phyloP scores from a whole-genome alignment of 2,888 invertebrate genomes.

The Rhabditoides inermis region DNA sequence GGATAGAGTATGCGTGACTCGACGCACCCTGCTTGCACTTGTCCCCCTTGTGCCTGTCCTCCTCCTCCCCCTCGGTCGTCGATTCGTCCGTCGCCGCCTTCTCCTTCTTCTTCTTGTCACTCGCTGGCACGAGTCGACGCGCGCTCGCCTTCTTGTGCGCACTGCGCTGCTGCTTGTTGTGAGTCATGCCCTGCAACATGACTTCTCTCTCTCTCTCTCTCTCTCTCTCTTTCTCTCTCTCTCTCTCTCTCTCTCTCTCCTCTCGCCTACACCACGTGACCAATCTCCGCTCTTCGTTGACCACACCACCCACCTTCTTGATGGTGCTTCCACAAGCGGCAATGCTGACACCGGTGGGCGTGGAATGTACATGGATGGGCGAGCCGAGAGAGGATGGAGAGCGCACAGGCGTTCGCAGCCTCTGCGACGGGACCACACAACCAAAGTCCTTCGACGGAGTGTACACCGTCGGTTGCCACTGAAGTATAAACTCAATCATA shows the following conservation, averaged over 20 bases:
- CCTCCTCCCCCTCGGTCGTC: neutral
- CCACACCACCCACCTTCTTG: constrained; percentile 11
- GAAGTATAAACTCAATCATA: constrained; percentile 1
- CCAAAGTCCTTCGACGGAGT: constrained; percentile 24
- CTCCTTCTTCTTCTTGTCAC: constrained; percentile 3
- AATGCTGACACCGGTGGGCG: constrained; percentile 16
- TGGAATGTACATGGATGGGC: constrained; percentile 12
- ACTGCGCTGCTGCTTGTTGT: too few relatives aligned
- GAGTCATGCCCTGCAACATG: too few relatives aligned
- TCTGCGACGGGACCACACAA: neutral
- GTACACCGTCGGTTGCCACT: constrained; percentile 14
- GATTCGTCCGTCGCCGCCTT: constrained; percentile 4
- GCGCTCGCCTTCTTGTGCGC: constrained; percentile 6
- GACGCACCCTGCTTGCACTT: too few relatives aligned
- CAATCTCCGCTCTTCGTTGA: too few relatives aligned
- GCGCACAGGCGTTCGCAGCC: constrained; percentile 4
- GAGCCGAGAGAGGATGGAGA: constrained; percentile 6
- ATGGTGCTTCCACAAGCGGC: constrained; percentile 24
- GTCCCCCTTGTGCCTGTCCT: neutral
- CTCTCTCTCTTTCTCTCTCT: too few relatives aligned
- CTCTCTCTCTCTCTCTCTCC: too few relatives aligned
- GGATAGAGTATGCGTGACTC: too few relatives aligned
- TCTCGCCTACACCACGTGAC: too few relatives aligned
- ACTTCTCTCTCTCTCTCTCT: too few relatives aligned
- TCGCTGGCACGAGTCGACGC: constrained; percentile 9